phyloP scores from a whole-genome alignment of 1,140 invertebrate genomes.

The Metaphire vulgaris region DNA sequence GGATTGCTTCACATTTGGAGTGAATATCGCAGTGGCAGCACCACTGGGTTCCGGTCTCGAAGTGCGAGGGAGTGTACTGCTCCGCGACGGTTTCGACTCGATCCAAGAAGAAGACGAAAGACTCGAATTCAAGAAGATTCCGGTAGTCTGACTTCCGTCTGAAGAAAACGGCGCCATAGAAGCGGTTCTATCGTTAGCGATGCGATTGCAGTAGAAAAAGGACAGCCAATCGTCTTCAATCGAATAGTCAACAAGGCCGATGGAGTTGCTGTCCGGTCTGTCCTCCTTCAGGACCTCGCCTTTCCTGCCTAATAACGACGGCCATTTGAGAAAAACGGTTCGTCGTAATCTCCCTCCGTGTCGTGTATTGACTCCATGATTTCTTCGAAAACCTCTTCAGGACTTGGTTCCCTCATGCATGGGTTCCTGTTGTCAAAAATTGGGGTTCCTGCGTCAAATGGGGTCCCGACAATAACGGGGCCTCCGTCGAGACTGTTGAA shows the following conservation, averaged over 20 bases:
- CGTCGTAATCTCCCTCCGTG: not conserved
- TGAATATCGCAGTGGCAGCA: too few species aligned
- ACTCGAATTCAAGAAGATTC: not conserved
- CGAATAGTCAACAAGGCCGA: not conserved
- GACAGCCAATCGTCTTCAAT: not conserved
- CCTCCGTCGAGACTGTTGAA: too few species aligned
- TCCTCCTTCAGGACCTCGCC: not conserved
- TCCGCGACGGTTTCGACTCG: too few species aligned
- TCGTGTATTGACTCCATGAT: not conserved
- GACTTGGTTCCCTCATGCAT: not conserved
- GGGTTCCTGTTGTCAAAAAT: too few species aligned
- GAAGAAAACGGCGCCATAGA: not conserved
- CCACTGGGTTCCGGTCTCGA: too few species aligned
- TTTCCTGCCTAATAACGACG: not conserved
- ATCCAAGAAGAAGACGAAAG: not conserved
- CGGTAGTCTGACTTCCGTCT: not conserved
- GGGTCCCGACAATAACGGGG: too few species aligned
- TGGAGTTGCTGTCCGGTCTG: not conserved
- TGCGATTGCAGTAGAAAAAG: not conserved
- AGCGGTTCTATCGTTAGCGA: too few species aligned
- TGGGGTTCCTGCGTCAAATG: too few species aligned
- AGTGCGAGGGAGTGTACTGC: too few species aligned
- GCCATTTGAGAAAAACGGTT: not conserved
- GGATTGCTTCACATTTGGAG: too few species aligned
- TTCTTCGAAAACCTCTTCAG: not conserved